Evolutionary conservation across 2,888 invertebrate species (phyloP).

Genomic region (Andrena hattorfiana): DNA sequence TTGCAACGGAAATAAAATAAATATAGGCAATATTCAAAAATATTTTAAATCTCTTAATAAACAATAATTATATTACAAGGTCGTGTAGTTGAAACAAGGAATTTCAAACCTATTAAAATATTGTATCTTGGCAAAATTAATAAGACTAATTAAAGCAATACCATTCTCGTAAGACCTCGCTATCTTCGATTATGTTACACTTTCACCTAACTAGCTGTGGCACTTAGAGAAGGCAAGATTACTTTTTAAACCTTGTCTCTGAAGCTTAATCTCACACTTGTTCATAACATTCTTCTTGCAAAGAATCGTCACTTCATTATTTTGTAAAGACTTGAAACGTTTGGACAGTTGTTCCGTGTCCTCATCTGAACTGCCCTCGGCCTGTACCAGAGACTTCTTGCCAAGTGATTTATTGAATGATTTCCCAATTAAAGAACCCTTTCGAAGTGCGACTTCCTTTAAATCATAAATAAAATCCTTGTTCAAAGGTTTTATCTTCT

Average conservation of each 20-base stretch:
- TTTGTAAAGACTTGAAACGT: constrained; percentile 38
- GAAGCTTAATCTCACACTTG: constrained; percentile 16
- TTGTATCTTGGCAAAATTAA: neutral
- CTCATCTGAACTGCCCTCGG: constrained; percentile 33
- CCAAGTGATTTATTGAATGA: constrained; percentile 29
- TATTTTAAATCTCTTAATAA: neutral
- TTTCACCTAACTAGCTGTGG: constrained; percentile 35
- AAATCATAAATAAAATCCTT: constrained; percentile 91
- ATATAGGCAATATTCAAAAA: constrained; percentile 11
- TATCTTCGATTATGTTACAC: neutral
- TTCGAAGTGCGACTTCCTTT: constrained; percentile 80
- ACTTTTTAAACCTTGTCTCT: constrained; percentile 6
- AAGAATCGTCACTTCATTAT: constrained; percentile 19
- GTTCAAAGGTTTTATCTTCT: constrained; percentile 88
- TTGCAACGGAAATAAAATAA: neutral
- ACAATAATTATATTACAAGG: constrained; percentile 23
- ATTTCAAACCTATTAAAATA: neutral
- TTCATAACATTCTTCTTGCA: constrained; percentile 18
- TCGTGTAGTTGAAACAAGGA: neutral
- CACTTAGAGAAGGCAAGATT: constrained; percentile 33
- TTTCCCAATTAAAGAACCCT: constrained; percentile 46
- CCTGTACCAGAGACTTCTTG: constrained; percentile 34
- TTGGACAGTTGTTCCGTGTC: constrained; percentile 36
- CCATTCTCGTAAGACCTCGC: neutral
- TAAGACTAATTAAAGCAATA: constrained; percentile 14